Percentiles rank a stretch among this genome's conserved stretches.
Evolutionary conservation across 1,140 invertebrate species (phyloP).

Genomic region (Anastrepha obliqua): DNA sequence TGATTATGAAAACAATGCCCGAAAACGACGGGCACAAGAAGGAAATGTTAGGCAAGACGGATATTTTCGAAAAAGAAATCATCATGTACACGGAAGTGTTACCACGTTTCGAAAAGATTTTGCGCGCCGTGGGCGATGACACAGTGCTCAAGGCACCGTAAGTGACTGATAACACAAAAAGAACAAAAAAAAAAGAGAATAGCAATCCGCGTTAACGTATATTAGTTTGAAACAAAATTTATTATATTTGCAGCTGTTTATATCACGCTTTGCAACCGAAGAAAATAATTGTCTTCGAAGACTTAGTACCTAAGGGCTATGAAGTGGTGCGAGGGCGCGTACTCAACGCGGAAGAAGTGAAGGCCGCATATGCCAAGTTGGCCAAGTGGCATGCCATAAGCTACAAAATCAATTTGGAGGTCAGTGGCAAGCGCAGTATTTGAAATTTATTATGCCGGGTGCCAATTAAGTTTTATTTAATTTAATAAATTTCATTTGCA

Average conservation of each 20-base stretch:
- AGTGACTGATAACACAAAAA: background rate
- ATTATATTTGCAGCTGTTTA: constrained; percentile 55
- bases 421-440: background rate
- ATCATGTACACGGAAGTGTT: constrained; percentile 61
- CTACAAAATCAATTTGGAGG: constrained; percentile 60
- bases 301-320: constrained; percentile 61
- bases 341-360: constrained; percentile 57
- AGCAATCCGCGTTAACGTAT: no score
- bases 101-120: constrained; percentile 63
- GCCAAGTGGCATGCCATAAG: constrained; percentile 68
- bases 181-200: background rate
- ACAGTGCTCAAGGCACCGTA: constrained; percentile 5
- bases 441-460: background rate
- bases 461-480: no score
- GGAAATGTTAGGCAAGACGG: constrained; percentile 58
- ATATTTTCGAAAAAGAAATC: constrained; percentile 65
- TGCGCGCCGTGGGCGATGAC: constrained; percentile 59
- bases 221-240: no score
- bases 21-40: constrained; percentile 63
- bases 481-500: background rate
- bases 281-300: constrained; percentile 64
- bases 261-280: constrained; percentile 62
- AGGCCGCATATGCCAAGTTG: constrained; percentile 58
- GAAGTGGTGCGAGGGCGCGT: constrained; percentile 59
- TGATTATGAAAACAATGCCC: constrained; percentile 67